A percentile compares a stretch with the other conserved stretches of the same genome.
phyloP scores from a whole-genome alignment of 2,113 vertebrate species.

The Excalfactoria chinensis region DNA sequence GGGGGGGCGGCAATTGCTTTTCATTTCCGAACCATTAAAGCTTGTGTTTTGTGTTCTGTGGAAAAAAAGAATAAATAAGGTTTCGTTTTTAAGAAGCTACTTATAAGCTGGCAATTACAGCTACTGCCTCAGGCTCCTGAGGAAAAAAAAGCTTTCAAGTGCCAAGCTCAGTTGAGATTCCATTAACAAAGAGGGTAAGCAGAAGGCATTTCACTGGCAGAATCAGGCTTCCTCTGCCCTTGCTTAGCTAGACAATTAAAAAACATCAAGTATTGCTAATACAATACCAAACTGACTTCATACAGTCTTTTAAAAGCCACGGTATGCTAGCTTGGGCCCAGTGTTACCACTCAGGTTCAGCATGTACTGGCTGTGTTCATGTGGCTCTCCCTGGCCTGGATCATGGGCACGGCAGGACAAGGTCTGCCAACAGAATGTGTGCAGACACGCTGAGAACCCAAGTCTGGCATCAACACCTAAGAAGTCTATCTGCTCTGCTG shows the following conservation, averaged over 20 bases:
- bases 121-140: slow-evolving; percentile 21
- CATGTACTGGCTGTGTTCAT: rapidly evolving
- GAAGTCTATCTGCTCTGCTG: neutral
- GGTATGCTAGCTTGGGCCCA: rapidly evolving
- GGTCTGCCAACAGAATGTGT: neutral
- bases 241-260: neutral
- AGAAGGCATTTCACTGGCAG: slow-evolving; percentile 2
- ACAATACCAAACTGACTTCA: neutral
- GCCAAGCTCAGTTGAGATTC: neutral
- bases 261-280: neutral
- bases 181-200: neutral
- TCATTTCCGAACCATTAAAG: neutral
- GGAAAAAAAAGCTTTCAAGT: neutral
- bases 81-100: slow-evolving; percentile 23
- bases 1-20: neutral
- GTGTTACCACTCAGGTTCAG: neutral
- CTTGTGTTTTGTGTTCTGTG: neutral
- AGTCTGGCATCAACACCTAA: neutral
- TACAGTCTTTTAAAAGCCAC: neutral
- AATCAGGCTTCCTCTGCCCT: neutral
- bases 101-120: slow-evolving; percentile 20
- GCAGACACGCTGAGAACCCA: rapidly evolving
- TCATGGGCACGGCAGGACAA: neutral
- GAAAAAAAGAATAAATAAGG: slow-evolving; percentile 5
- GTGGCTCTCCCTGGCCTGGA: neutral